phyloP scores from a whole-genome alignment of 1,140 invertebrate genomes.

The Atta texana region DNA sequence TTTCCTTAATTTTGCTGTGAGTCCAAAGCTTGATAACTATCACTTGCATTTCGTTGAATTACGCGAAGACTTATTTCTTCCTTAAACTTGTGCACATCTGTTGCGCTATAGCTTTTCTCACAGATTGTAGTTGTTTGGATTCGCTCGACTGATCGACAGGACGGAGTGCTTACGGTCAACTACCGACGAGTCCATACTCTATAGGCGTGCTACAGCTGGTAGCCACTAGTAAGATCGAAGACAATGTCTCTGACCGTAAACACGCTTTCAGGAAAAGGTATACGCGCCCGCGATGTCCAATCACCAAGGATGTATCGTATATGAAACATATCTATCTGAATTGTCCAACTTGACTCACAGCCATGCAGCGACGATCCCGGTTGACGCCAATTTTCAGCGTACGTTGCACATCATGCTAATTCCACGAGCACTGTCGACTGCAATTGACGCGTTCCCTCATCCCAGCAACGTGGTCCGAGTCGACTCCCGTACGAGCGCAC shows the following conservation, averaged over 20 bases:
- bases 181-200: constrained; percentile 61
- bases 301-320: not conserved
- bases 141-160: constrained; percentile 30
- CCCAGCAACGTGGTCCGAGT: not conserved
- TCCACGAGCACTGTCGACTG: constrained; percentile 1
- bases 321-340: constrained; percentile 3
- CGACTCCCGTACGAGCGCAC: not conserved
- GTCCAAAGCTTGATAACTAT: constrained; percentile 2
- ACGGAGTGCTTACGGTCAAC: constrained; percentile 60
- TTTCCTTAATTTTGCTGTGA: constrained; percentile 4
- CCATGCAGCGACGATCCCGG: not conserved
- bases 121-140: not conserved
- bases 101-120: not conserved
- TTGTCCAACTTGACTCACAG: not conserved
- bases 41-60: constrained; percentile 57
- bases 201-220: not conserved
- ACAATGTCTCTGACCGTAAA: constrained; percentile 21
- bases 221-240: not conserved
- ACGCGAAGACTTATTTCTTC: not conserved
- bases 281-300: not conserved
- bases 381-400: not conserved
- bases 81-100: not conserved
- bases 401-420: constrained; percentile 13
- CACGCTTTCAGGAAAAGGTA: not conserved
- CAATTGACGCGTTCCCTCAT: constrained; percentile 31